phyloP scores from a whole-genome alignment of 2,797 vertebrate species.

The Saxicola maurus region DNA sequence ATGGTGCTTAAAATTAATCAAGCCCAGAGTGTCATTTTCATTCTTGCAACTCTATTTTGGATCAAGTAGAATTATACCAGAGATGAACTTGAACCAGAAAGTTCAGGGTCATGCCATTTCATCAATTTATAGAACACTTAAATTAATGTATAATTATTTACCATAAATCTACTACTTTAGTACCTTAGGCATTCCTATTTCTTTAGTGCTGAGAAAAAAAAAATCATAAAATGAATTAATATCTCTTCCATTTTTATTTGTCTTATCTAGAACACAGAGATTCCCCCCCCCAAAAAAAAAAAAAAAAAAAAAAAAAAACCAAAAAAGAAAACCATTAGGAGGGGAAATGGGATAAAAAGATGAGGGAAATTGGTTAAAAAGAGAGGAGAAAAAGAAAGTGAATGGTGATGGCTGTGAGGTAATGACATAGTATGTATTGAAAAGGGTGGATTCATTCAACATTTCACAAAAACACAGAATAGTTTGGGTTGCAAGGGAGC shows the following conservation, averaged over 20 bases:
- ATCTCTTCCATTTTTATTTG: background rate
- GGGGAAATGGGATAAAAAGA: fast-evolving
- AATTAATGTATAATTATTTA: background rate
- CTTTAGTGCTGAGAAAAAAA: background rate
- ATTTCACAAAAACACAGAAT: background rate
- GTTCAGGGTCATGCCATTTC: background rate
- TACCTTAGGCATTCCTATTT: background rate
- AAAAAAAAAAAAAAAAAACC: background rate
- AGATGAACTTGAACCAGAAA: background rate
- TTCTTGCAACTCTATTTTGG: background rate
- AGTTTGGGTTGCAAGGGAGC: background rate
- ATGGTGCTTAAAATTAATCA: background rate
- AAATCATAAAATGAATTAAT: background rate
- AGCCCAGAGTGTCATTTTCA: background rate
- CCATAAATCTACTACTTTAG: background rate
- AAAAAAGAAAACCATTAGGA: no score
- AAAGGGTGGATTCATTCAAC: background rate
- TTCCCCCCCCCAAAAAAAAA: background rate
- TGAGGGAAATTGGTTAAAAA: background rate
- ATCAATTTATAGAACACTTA: background rate
- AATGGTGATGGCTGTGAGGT: background rate
- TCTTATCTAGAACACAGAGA: background rate
- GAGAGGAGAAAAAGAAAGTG: background rate
- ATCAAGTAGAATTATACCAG: background rate
- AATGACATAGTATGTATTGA: background rate